phyloP scores from a whole-genome alignment of 1,140 invertebrate species.

The Hycleus cichorii region DNA sequence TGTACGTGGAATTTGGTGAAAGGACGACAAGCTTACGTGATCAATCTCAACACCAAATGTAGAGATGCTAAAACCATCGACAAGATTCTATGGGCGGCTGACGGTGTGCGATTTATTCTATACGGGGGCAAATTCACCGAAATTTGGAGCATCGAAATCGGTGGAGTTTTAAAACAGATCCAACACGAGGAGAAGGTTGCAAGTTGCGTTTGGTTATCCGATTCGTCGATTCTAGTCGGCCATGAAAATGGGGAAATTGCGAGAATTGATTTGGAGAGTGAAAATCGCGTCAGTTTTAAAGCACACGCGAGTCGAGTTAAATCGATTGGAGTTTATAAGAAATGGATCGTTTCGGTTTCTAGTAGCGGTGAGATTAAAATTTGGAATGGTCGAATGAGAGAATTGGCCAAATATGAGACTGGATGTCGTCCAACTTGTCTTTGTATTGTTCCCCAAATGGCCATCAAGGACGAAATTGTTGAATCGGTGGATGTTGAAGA shows the following conservation, averaged over 20 bases:
- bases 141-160: slow-evolving; percentile 68
- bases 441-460: slow-evolving; percentile 37
- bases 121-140: slow-evolving; percentile 61
- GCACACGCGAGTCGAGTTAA: slow-evolving; percentile 64
- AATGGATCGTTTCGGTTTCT: slow-evolving; percentile 49
- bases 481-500: slow-evolving; percentile 12
- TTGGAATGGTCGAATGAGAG: slow-evolving; percentile 53
- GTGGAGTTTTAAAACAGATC: slow-evolving; percentile 53
- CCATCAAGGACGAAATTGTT: slow-evolving; percentile 24
- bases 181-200: slow-evolving; percentile 55
- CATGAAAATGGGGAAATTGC: slow-evolving; percentile 63
- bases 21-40: slow-evolving; percentile 79
- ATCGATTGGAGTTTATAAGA: slow-evolving; percentile 47
- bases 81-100: slow-evolving; percentile 56
- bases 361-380: slow-evolving; percentile 74
- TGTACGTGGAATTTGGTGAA: slow-evolving; percentile 92
- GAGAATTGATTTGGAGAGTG: slow-evolving; percentile 49
- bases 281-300: slow-evolving; percentile 43
- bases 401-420: slow-evolving; percentile 46
- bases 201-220: slow-evolving; percentile 54
- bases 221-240: slow-evolving; percentile 57
- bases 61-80: slow-evolving; percentile 46
- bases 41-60: slow-evolving; percentile 66
- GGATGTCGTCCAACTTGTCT: slow-evolving; percentile 56
- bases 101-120: slow-evolving; percentile 66